Evolutionary conservation across 2,113 vertebrate genomes (phyloP), one percentile per base, ranked within the genome.

Genomic region (Cynocephalus volans): DNA sequence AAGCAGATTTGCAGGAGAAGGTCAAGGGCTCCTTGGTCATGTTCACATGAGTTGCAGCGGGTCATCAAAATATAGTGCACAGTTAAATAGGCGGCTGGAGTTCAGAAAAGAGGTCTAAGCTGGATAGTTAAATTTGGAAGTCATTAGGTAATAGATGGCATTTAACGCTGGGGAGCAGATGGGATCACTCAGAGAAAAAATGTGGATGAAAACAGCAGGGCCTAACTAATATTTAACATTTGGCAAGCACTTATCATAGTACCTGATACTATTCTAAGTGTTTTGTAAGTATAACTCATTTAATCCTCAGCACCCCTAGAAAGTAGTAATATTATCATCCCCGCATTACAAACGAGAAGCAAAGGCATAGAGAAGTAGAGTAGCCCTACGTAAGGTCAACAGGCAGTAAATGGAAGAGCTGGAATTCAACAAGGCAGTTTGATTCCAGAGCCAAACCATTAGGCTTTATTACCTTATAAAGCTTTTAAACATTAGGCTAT

Each of bases 201-300:
- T 48, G 19, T 62, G 62, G 41, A 3, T 67, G 50, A 65, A 45
- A 48, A 85, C 4, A 75, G 69, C 33, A 65, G 26, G 54, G 62
- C 11, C 58, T 58, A 19, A 11, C 54, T 48, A 64, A 73, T 58
- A 90, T n/a, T 56, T 77, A 75, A 24, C 33, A 48, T 62, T 92
- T 85, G 81, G 13, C 19, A 19, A 92, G 33, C 24, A 48, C 19
- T 90, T 33, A 21, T 13, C n/a, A 67, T 9, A 70, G 79, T 8
- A 65, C 80, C 88, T 33, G 36, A 65, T 75, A 87, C 77, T 67
- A 19, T 48, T n/a, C 56, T 64, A 76, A 90, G 60, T n/a, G n/a
- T 75, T 94, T 83, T 69, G 64, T 93, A 87, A 50, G 5, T 73
- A 48, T 69, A 67, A 77, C 33, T 73, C 69, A 31, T 79, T 93